Evolutionary conservation across 2,113 vertebrate species (phyloP), one percentile per base, ranked within the genome.

Genomic region (Synodontis membranacea): DNA sequence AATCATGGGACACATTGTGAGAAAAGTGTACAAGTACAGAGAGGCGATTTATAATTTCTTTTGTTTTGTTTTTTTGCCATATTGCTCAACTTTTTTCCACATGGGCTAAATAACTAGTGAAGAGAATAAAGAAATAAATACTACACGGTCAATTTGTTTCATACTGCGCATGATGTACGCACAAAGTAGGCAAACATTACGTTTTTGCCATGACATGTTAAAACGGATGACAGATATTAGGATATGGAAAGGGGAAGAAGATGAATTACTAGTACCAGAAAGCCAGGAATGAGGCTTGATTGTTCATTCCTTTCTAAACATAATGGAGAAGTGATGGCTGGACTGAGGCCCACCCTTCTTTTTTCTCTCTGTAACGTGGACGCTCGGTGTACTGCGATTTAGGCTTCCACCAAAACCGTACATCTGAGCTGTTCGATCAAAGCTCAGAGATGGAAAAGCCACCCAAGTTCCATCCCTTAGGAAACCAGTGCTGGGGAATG

Each of bases 401-500:
- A 10, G 14, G 28, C 62, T 75, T 84, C 25, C 68, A 75, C 10
- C 52, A 21, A 58, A n/a, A 54, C 42, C 25, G 25, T 12, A n/a
- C 25, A 14, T 44, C 28, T 37, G 17, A 62, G 28, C 10, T 6
- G 15, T 75, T 62, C 28, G 15, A 37, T 52, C 28, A 60, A 84
- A 78, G 60, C 76, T 54, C 50, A 14, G 31, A 54, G 31, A 79
- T 54, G 48, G 50, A 79, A 79, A 79, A 54, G n/a, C 48, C 17
- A 19, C 76, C 17, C 8, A 79, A 79, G 31, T 54, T 90, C 87
- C 88, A 85, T 87, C 88, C 84, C 84, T 54, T 81, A 72, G 88
- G 86, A 90, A 75, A 84, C 88, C 88, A 89, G 92, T 91, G 91
- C 92, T 88, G 91, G 92, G 92, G 90, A 91, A 91, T 86, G 79